These are phyloP conservation scores for Eospalax fontanierii DNA, from an alignment of 2,797 vertebrate genomes.

Conservation along the genomic window DNA sequence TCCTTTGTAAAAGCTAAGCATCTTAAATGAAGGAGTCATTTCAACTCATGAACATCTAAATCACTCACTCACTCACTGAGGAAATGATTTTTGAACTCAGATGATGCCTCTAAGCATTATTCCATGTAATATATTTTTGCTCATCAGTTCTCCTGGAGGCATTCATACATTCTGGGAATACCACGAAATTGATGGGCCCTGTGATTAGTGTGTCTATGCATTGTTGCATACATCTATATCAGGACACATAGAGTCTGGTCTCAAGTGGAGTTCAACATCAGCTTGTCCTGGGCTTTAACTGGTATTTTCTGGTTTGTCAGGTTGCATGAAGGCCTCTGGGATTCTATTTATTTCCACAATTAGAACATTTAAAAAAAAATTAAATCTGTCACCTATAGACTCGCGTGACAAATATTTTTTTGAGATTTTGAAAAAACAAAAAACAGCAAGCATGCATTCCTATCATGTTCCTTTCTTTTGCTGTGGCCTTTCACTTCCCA, in stretches of 20 bases:
- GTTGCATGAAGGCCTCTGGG: neutral
- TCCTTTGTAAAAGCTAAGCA: slow-evolving; percentile 35
- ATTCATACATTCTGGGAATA: neutral
- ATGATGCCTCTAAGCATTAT: neutral
- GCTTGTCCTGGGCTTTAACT: neutral
- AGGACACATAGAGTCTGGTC: neutral
- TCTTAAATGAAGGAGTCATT: slow-evolving; percentile 33
- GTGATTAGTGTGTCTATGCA: neutral
- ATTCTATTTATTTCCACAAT: slow-evolving; percentile 13
- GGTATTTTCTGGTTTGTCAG: neutral
- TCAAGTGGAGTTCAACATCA: neutral
- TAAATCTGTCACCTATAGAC: neutral
- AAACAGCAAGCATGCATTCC: neutral
- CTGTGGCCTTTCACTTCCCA: neutral
- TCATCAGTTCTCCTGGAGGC: slow-evolving; percentile 36
- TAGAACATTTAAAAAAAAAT: neutral
- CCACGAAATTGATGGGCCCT: neutral
- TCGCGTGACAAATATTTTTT: neutral
- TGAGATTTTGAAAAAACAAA: neutral
- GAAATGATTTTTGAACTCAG: slow-evolving; percentile 32
- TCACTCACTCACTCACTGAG: slow-evolving; percentile 40
- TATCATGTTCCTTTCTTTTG: neutral
- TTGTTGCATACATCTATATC: neutral
- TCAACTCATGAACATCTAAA: neutral
- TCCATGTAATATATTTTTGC: neutral